A percentile compares a stretch with the other conserved stretches of the same genome.
phyloP scores from a whole-genome alignment of 2,888 invertebrate species.

The Pecten maximus region DNA sequence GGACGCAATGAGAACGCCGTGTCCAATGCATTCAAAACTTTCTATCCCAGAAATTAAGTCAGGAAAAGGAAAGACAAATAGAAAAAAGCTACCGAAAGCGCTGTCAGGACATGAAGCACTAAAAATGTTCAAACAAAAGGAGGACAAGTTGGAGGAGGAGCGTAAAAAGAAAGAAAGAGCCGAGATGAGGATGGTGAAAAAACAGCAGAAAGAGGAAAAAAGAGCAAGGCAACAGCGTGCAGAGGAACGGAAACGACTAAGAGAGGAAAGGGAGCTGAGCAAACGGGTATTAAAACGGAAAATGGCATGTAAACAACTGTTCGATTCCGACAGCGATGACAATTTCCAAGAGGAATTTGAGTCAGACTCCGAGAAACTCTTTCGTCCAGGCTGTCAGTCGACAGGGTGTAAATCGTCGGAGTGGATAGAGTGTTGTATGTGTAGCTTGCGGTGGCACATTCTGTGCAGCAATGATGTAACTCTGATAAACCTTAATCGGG shows the following conservation, averaged over 20 bases:
- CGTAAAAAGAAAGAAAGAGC: not conserved
- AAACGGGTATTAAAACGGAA: not conserved
- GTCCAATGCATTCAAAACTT: too few relatives aligned
- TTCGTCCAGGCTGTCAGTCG: not conserved
- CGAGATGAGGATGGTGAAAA: not conserved
- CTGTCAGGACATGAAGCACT: not conserved
- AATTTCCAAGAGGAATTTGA: not conserved
- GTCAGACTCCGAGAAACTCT: not conserved
- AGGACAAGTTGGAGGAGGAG: not conserved
- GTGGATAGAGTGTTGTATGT: not conserved
- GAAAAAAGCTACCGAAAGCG: not conserved
- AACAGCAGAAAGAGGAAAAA: not conserved
- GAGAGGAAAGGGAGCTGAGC: not conserved
- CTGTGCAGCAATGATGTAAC: not conserved
- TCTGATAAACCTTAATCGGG: not conserved
- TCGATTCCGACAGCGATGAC: not conserved
- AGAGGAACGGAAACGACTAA: too few relatives aligned
- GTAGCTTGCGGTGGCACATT: not conserved
- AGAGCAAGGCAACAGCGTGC: too few relatives aligned
- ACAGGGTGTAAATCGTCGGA: not conserved
- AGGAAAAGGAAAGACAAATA: not conserved
- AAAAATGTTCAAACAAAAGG: not conserved
- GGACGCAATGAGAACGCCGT: too few relatives aligned
- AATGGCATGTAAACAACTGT: not conserved
- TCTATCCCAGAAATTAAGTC: not conserved